phyloP scores from a whole-genome alignment of 2,888 invertebrate genomes.

The Punctoribates punctum region DNA sequence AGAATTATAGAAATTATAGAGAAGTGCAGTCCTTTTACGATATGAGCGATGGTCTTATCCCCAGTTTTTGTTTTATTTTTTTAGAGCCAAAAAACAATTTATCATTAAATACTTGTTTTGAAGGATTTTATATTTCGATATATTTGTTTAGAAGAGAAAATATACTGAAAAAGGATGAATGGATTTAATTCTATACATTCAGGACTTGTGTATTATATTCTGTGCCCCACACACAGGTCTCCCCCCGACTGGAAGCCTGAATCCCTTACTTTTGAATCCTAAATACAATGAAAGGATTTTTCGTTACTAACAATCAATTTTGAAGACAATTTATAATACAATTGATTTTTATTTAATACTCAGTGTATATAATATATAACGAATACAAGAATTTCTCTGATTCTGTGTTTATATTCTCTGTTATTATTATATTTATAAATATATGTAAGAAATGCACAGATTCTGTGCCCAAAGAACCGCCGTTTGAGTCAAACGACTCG shows the following conservation, averaged over 20 bases:
- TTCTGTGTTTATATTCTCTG: neutral
- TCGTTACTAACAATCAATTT: neutral
- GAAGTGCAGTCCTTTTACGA: neutral
- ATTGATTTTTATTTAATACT: slow-evolving; percentile 8
- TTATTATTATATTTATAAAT: neutral
- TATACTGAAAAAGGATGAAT: neutral
- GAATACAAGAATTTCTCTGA: neutral
- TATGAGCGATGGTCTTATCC: slow-evolving; percentile 10
- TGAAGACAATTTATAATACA: slow-evolving; percentile 4
- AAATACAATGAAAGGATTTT: neutral
- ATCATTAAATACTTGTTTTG: slow-evolving; percentile 17
- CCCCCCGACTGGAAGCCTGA: too few species aligned
- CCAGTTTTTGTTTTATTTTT: neutral
- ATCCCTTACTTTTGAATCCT: too few species aligned
- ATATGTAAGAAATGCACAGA: neutral
- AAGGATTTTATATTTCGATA: slow-evolving; percentile 1
- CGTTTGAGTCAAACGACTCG: too few species aligned
- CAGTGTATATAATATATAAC: neutral
- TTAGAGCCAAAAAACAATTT: neutral
- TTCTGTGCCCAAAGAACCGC: neutral
- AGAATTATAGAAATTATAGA: neutral
- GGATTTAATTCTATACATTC: too few species aligned
- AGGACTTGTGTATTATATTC: too few species aligned
- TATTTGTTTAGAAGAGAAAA: neutral
- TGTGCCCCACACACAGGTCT: too few species aligned